Base-by-base conservation (phyloP, 2,113 vertebrate genomes). In the Tauraco erythrolophus region DNA sequence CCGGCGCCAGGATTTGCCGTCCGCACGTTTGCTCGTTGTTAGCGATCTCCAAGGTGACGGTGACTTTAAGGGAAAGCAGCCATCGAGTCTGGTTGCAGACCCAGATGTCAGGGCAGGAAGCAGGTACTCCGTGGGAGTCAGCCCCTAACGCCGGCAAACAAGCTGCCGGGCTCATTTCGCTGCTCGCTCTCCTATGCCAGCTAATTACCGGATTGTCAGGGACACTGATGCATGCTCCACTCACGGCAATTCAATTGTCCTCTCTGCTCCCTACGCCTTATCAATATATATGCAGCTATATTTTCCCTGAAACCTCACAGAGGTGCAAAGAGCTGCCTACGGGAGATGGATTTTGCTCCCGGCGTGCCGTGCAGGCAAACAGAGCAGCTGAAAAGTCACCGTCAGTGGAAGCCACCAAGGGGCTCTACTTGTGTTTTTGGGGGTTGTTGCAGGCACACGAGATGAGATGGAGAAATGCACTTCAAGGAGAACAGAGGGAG, bases 171-270 rank as follows among this genome's bases (percentile, higher is more conserved):
- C 84, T 95, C 94, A n/a, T 95, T 92, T 46, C 1, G 0, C 88
- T 10, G 88, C 91, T 91, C 4, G 2, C 79, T 91, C 80, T 84
- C 70, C 92, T 91, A 75, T 88, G 92, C 91, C 92, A 94, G 89
- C 92, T 94, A 91, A 96, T 94, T 95, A 95, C 84, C 0, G 12
- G 25, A 81, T 75, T 96, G 95, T 89, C 97, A 97, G 95, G 94
- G 81, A 96, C 96, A 85, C 96, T 96, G 96, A 97, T 96, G 96
- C 96, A 96, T 91, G 94, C 84, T 82, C 81, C 81, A 88, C 84
- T 89, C 89, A 78, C 2, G 3, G 95, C 92, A 89, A 84, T 94
- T 94, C 95, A 94, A 94, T 79, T 89, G 94, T 89, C 91, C 92
- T 87, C 88, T 84, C 82, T 70, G 76, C 90, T 95, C 94, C 3